phyloP scores from a whole-genome alignment of 2,113 vertebrate genomes.

The Menura novaehollandiae region DNA sequence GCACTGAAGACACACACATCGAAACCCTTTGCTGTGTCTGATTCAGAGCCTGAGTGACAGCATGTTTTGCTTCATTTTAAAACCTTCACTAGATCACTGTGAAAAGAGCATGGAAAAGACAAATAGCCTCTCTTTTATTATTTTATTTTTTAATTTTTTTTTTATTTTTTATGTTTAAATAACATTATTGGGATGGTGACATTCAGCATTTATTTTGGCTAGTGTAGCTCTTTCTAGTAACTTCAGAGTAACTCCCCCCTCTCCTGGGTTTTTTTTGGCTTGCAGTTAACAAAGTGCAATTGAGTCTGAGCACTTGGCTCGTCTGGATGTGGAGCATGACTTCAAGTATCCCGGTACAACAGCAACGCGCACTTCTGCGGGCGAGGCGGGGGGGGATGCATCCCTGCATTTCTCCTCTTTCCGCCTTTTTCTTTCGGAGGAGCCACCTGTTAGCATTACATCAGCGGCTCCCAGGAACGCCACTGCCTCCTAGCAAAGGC shows the following conservation, averaged over 20 bases:
- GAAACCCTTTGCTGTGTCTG: background rate
- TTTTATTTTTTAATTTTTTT: background rate
- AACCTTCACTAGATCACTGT: background rate
- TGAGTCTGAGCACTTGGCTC: background rate
- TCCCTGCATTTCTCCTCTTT: background rate
- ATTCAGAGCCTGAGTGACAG: background rate
- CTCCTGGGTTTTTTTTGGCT: background rate
- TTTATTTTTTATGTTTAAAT: background rate
- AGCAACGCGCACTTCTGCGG: background rate
- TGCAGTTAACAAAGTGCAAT: background rate
- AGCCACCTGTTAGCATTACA: slow-evolving; percentile 86
- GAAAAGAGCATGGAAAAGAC: background rate
- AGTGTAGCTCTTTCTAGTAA: slow-evolving; percentile 13
- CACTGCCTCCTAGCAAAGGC: slow-evolving; percentile 62
- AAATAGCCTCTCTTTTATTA: background rate
- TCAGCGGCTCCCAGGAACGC: slow-evolving; percentile 71
- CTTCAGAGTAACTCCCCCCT: background rate
- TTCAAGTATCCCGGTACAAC: background rate
- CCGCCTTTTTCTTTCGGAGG: background rate
- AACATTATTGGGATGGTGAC: background rate
- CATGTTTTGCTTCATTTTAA: background rate
- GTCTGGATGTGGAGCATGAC: fast-evolving
- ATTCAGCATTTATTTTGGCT: background rate
- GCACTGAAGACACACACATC: fast-evolving
- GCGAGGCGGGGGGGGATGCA: background rate